phyloP scores from a whole-genome alignment of 2,113 vertebrate genomes.

The Chlamydotis undulata region DNA sequence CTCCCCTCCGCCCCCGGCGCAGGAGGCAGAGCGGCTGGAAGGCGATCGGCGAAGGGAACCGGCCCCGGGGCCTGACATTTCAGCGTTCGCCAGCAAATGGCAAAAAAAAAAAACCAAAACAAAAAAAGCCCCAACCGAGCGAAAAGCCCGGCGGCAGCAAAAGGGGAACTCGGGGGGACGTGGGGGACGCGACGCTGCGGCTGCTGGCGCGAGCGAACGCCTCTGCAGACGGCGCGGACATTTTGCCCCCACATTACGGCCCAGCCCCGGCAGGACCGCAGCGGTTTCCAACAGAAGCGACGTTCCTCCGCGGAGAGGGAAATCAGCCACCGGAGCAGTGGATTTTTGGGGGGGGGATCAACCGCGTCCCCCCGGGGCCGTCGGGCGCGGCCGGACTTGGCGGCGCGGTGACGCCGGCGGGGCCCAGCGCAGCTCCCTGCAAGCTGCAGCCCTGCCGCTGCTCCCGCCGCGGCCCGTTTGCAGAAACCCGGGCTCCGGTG shows the following conservation, averaged over 20 bases:
- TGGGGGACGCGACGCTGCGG: neutral
- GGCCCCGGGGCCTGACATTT: slow-evolving; percentile 18
- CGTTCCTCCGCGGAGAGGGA: neutral
- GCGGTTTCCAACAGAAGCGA: fast-evolving
- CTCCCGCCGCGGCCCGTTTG: slow-evolving; percentile 1
- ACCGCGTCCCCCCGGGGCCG: neutral
- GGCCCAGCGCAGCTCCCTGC: neutral
- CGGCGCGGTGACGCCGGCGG: neutral
- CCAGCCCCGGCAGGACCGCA: fast-evolving
- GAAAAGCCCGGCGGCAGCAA: neutral
- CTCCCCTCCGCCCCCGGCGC: neutral
- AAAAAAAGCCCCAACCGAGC: neutral
- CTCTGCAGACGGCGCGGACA: neutral
- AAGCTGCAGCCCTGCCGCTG: neutral
- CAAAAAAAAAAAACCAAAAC: neutral
- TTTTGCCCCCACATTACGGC: neutral
- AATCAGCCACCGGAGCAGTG: neutral
- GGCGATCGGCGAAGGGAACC: neutral
- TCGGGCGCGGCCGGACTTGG: neutral
- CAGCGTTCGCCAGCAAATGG: neutral
- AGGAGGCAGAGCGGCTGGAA: neutral
- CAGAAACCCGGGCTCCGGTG: neutral
- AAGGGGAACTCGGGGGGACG: neutral
- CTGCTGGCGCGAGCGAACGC: fast-evolving
- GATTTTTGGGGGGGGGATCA: neutral